A percentile compares a stretch with the other conserved stretches of the same genome.
These are phyloP conservation scores for Gymnothorax reevesii DNA, from an alignment of 2,797 vertebrate species.

Conservation along the genomic window DNA sequence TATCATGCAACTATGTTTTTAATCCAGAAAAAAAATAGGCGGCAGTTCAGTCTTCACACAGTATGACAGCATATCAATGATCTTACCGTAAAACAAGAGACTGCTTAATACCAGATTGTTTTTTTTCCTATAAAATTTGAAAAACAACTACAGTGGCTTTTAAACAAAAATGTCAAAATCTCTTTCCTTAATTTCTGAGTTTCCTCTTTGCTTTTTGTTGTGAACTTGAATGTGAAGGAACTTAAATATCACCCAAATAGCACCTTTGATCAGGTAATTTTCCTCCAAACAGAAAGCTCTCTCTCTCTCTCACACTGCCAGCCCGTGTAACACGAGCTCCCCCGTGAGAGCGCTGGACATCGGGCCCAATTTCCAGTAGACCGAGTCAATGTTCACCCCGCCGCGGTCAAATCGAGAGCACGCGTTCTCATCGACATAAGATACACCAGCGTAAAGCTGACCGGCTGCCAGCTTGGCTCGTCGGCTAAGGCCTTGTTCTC, in stretches of 20 bases:
- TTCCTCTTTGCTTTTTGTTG: not conserved
- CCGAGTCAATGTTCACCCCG: not conserved
- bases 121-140: not conserved
- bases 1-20: not conserved
- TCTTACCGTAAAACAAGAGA: no score
- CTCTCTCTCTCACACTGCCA: not conserved
- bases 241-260: not conserved
- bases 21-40: not conserved
- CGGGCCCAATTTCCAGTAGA: conserved; percentile 1
- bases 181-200: not conserved
- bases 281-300: not conserved
- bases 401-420: not conserved
- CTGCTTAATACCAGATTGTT: not conserved
- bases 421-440: not conserved
- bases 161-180: not conserved
- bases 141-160: not conserved
- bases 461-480: not conserved
- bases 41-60: not conserved
- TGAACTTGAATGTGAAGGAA: not conserved
- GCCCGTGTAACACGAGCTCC: not conserved
- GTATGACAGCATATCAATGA: not conserved
- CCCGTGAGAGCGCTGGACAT: not conserved
- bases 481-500: not conserved
- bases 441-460: not conserved
- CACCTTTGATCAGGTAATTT: not conserved